Evolutionary conservation across 1,140 invertebrate species (phyloP), one percentile per base, ranked within the genome.

Genomic region (Papilio helenus): DNA sequence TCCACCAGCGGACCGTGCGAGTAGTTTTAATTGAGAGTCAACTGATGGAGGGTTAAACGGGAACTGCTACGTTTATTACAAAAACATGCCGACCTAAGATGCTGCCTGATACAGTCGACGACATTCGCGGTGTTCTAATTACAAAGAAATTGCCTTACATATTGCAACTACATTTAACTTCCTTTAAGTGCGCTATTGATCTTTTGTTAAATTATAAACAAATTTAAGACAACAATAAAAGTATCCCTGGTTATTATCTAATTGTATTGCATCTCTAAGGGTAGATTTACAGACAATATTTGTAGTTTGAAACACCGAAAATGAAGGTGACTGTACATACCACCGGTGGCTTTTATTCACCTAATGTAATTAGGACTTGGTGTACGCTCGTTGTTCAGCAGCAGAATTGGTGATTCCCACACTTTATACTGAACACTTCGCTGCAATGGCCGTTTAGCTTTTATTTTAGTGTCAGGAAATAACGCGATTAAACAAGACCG

Each of bases 21-120:
- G 81, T 84, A 79, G 80, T 79, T 87, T 87, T 84, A 86, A 87
- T 87, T 85, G 84, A 85, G 80, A 81, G 49, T 18, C 44, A 46
- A 79, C 84, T 84, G 79, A 82, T 77, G 81, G 84, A 82, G 81
- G 83, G 82, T 79, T 76, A 55, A 76, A 29, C 26, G 73, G 74
- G 74, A 79, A 80, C n/a, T 9, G 51, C 8, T 55, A 55, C 82
- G 82, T 82, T 83, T 86, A 84, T 84, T 84, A 83, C 79, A 81
- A 79, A 80, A 84, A 81, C 83, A 65, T 81, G 79, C 74, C 79
- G 61, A 16, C 1, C 23, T 68, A 34, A 68, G 61, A 68, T 16
- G 26, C 23, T 68, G 61, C 14, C 61, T 12, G 61, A n/a, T 68
- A 68, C 51, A 55, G 18, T 55, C 51, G 7, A 0, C 7, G n/a